Evolutionary conservation across 2,888 invertebrate genomes (phyloP).

Genomic region (Ariolimax columbianus): DNA sequence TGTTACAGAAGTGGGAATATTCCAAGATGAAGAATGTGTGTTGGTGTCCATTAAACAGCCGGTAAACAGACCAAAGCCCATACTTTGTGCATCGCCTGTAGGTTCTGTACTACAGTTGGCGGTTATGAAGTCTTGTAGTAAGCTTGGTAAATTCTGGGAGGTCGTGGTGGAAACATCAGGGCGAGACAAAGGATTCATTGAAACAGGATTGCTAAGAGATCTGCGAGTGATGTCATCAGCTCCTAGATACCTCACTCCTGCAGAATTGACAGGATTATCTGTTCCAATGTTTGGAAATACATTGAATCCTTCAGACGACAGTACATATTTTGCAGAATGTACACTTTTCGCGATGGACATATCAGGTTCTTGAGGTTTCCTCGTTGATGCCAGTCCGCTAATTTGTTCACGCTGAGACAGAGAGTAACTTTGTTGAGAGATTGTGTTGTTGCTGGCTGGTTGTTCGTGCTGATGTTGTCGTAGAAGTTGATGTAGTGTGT

Average conservation of each 20-base stretch:
- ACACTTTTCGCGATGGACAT: background rate
- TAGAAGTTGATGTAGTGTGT: background rate
- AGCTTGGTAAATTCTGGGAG: background rate
- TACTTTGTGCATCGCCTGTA: background rate
- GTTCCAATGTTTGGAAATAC: background rate
- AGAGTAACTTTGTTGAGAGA: background rate
- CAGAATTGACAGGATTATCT: background rate
- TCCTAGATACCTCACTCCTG: background rate
- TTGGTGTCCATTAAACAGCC: background rate
- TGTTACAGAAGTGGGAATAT: slow-evolving; percentile 9
- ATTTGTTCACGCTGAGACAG: background rate
- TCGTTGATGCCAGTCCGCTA: background rate
- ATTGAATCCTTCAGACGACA: background rate
- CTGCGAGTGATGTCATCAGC: background rate
- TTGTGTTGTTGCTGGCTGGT: background rate
- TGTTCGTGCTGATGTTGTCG: background rate
- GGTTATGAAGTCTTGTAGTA: background rate
- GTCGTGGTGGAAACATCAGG: background rate
- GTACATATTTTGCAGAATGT: background rate
- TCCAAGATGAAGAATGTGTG: background rate
- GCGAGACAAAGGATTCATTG: background rate
- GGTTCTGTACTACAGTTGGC: background rate
- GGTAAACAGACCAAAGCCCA: slow-evolving; percentile 29
- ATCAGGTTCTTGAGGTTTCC: background rate
- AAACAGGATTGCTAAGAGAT: slow-evolving; percentile 40